phyloP scores from a whole-genome alignment of 2,113 vertebrate species.

The Lutjanus erythropterus region DNA sequence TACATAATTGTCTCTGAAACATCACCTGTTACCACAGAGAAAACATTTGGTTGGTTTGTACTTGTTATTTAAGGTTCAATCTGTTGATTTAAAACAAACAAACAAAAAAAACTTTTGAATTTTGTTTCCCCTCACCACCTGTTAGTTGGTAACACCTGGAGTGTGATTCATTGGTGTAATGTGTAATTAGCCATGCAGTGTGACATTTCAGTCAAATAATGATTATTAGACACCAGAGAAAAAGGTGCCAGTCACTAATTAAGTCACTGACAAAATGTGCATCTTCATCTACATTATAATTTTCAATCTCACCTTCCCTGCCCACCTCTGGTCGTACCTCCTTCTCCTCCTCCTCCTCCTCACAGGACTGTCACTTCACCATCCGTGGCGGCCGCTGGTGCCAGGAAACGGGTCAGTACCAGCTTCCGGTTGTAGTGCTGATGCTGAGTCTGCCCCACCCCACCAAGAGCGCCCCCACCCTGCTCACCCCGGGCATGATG shows the following conservation, averaged over 20 bases:
- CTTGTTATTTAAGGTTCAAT: background rate
- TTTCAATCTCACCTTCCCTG: background rate
- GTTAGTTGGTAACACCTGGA: background rate
- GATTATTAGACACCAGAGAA: background rate
- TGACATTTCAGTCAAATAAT: no score
- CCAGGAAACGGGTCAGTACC: conserved; percentile 90
- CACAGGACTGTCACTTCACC: conserved; percentile 97
- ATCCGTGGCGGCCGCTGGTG: conserved; percentile 92
- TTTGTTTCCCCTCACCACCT: no score
- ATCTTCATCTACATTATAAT: background rate
- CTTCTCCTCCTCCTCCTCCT: background rate
- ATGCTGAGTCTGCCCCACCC: conserved; percentile 94
- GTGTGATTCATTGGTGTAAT: no score
- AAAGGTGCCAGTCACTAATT: background rate
- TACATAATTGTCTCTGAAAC: no score
- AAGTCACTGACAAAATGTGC: background rate
- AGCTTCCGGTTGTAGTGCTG: conserved; percentile 95
- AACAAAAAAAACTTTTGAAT: no score
- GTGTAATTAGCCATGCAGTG: no score
- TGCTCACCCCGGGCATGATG: conserved; percentile 96
- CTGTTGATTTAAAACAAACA: no score
- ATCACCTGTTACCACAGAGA: no score
- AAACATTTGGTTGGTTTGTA: background rate
- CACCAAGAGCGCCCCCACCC: conserved; percentile 84
- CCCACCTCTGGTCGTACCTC: background rate